Conservation (phyloP, 2,113 vertebrate genomes). For the Alaudala cheleensis region DNA sequence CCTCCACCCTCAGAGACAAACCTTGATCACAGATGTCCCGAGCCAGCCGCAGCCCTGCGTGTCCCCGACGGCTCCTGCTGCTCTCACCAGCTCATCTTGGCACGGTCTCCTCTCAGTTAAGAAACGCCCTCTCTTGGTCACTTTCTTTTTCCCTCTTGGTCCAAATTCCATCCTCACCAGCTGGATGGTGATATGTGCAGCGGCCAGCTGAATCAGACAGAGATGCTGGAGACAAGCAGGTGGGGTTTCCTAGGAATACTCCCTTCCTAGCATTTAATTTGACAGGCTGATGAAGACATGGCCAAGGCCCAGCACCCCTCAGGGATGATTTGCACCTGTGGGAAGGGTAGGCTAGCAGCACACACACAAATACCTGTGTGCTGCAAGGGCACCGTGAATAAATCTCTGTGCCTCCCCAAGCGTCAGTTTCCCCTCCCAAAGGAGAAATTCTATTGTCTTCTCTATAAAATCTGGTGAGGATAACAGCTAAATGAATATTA, state of each 20-base stretch:
- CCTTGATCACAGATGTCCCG: accelerated
- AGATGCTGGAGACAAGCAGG: neutral
- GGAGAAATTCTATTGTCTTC: neutral
- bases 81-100: accelerated
- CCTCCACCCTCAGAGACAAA: neutral
- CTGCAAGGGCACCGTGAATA: neutral
- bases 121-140: neutral
- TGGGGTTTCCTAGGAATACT: accelerated
- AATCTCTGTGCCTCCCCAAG: accelerated
- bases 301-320: neutral
- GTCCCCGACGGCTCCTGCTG: neutral
- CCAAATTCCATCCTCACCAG: neutral
- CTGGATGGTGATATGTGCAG: neutral
- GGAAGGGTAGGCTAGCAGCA: neutral
- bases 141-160: neutral
- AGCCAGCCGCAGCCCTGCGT: accelerated
- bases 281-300: neutral
- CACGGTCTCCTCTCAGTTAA: accelerated
- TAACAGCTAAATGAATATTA: neutral
- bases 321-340: neutral
- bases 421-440: neutral
- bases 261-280: neutral
- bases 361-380: neutral
- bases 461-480: accelerated
- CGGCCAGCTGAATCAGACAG: accelerated